phyloP scores from a whole-genome alignment of 2,888 invertebrate species.

The Caenorhabditis doughertyi region DNA sequence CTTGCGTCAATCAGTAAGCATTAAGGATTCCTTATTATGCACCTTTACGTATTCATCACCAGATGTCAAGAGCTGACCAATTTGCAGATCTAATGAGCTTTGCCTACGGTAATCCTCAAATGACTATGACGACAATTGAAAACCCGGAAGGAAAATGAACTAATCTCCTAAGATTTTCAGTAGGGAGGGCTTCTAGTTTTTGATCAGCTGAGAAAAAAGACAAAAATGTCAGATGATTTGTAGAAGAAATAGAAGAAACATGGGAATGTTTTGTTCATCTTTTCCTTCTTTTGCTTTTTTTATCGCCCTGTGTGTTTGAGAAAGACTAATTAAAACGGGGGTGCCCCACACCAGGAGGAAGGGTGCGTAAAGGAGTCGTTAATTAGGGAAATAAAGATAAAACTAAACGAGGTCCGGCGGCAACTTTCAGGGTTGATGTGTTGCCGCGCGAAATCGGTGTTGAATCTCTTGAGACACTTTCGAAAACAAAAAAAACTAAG shows the following conservation, averaged over 20 bases:
- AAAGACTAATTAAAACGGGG: conserved; percentile 58
- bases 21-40: conserved; percentile 30
- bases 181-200: conserved; percentile 35
- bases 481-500: not conserved
- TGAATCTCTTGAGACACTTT: conserved; percentile 50
- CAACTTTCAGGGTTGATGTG: conserved; percentile 49
- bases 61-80: conserved; percentile 45
- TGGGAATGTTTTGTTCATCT: conserved; percentile 40
- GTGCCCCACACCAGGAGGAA: conserved; percentile 36
- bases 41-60: conserved; percentile 45
- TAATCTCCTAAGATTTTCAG: conserved; percentile 20
- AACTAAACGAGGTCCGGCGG: conserved; percentile 62
- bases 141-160: conserved; percentile 21
- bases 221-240: conserved; percentile 12
- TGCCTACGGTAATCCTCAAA: conserved; percentile 44
- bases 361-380: conserved; percentile 52
- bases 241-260: conserved; percentile 9
- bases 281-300: conserved; percentile 24
- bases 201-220: conserved; percentile 23
- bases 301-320: conserved; percentile 48
- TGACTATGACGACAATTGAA: conserved; percentile 53
- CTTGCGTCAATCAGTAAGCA: conserved; percentile 31
- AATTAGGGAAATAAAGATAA: conserved; percentile 62
- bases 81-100: conserved; percentile 56
- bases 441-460: conserved; percentile 56